Evolutionary conservation across 2,888 invertebrate species (phyloP), one percentile per base, ranked within the genome.

Genomic region (Drosophila bunnanda): DNA sequence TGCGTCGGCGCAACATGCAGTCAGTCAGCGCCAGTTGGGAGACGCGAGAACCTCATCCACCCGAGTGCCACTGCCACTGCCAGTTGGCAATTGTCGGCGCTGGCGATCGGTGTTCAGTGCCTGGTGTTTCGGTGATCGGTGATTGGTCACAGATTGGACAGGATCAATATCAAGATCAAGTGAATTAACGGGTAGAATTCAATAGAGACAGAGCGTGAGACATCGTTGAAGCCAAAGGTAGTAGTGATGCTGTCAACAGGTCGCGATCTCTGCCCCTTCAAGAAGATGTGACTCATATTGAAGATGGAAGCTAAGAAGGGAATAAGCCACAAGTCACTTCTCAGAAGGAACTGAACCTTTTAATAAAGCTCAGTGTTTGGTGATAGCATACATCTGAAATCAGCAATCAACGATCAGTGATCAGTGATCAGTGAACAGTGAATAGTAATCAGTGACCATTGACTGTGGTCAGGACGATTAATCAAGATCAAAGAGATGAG

Each of bases 61-160:
- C 8, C 55, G 55, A 62, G 68, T 67, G 66, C 54, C 66, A 34
- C 38, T 20, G 17, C 50, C 43, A 56, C 68, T 34, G 65, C 58
- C 69, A 60, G 79, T 68, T 78, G 75, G 57, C 75, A 57, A 75
- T 67, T 72, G 72, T 57, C 72, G 57, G 57, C 43, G 53, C 41
- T 58, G 75, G 65, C 52, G 71, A 53, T 44, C 77, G 78, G 66
- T 79, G 75, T 59, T 30, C 84, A 38, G 64, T 82, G 46, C 28
- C n/a, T 28, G 9, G 48, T 39, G n/a, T 17, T 30, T 30, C n/a
- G 44, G 28, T n/a, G 20, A 25, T 57, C 12, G 34, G 41, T 36
- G 28, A 50, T 36, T 30, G 20, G 38, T 25, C 28, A 34, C 36
- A 4, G 44, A 44, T 25, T 46, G n/a, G n/a, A 28, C 56, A 56